phyloP scores from a whole-genome alignment of 2,888 invertebrate genomes.

The Trachelus iudaicus region DNA sequence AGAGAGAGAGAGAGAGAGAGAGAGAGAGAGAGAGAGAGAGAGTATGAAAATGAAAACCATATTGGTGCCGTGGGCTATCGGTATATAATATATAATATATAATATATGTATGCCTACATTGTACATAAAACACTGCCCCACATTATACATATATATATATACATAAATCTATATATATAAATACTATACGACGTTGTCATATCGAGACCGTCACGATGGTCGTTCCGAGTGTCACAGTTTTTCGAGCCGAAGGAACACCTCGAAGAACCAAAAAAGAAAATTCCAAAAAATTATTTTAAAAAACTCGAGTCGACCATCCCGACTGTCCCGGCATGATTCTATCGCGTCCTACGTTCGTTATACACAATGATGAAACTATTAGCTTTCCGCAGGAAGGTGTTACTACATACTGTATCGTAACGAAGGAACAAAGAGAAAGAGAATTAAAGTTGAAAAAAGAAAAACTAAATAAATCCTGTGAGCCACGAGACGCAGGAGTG shows the following conservation, averaged over 20 bases:
- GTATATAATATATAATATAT: neutral
- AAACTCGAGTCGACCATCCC: neutral
- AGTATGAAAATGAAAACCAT: neutral
- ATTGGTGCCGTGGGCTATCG: neutral
- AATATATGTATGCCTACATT: conserved; percentile 38
- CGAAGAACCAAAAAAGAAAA: neutral
- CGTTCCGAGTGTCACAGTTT: neutral
- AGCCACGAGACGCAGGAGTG: neutral
- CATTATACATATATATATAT: neutral
- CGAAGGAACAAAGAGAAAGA: neutral
- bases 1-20: too few species aligned
- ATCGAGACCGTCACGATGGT: neutral
- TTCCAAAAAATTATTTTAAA: neutral
- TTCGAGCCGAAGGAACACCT: neutral
- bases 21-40: neutral
- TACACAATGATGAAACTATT: neutral
- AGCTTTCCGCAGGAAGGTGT: neutral
- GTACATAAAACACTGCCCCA: conserved; percentile 54
- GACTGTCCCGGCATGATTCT: neutral
- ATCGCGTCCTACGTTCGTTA: neutral
- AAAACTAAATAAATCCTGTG: neutral
- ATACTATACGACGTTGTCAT: neutral
- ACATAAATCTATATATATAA: neutral
- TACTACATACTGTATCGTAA: neutral
- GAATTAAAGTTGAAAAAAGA: neutral